Base-by-base conservation (phyloP, 2,888 invertebrate genomes). In the Hirtodrosophila confusa region DNA sequence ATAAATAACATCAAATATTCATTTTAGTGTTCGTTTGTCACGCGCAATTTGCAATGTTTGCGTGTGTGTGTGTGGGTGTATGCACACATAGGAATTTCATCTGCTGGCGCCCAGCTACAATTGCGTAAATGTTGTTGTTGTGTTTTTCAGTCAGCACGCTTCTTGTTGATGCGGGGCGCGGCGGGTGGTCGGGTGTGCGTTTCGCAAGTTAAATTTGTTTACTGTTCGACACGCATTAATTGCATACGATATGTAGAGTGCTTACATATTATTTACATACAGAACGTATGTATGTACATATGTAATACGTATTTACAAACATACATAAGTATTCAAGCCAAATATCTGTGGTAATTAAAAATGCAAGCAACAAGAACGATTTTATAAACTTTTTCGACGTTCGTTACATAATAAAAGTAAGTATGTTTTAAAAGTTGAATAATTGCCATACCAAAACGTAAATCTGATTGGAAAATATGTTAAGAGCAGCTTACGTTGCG, bases 201-300 rank as follows among this genome's bases (percentile, higher is more conserved):
- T 64, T 58, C 55, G 49, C 54, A 62, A 65, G 65, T 60, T 49
- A 29, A 54, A 49, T 54, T 56, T 54, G 48, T 56, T 64, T 61
- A 54, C 48, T 54, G 54, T 62, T 40, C 36, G 40, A 44, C 43
- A 44, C 33, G 35, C 58, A 66, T 37, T 67, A 47, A 66, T 23
- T 44, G 58, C 45, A 45, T 11, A 11, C 35, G 36, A 29, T 36
- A 37, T 35, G n/a, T 43, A 36, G 9, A n/a, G 11, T 41, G 29
- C 8, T 12, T 23, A 2, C 12, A 9, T 53, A 43, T 43, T 43
- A 10, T 24, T 11, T 4, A 23, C 9, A 44, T 11, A 27, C 9
- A 24, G 17, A 17, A 17, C 17, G 17, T 17, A n/a, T 17, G 17
- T 17, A 17, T 17, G 17, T 29, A 10, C 29, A 50, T 10, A 27